Evolutionary conservation across 2,113 vertebrate species (phyloP).

Genomic region (Fregetta grallaria): DNA sequence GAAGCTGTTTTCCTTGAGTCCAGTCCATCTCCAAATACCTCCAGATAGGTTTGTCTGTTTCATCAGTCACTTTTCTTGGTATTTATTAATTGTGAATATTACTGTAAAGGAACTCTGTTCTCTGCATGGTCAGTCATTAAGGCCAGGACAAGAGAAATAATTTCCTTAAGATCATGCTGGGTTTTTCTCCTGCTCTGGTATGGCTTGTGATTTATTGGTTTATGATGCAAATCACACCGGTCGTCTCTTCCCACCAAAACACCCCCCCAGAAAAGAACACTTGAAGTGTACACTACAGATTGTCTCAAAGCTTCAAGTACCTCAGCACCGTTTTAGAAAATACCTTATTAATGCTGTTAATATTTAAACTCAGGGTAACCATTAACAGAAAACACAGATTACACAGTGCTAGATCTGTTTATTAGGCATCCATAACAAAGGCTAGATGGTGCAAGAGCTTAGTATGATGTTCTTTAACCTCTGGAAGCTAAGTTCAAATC

Average conservation of each 20-base stretch:
- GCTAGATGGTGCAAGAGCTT: constrained; percentile 38
- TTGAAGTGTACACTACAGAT: neutral
- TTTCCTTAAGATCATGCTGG: neutral
- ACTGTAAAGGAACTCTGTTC: neutral
- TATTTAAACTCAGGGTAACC: constrained; percentile 30
- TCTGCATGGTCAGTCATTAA: neutral
- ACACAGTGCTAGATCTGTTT: neutral
- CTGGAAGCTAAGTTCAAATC: constrained; percentile 43
- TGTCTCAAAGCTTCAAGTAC: neutral
- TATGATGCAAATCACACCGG: neutral
- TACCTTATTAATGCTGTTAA: constrained; percentile 14
- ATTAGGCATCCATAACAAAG: constrained; percentile 32
- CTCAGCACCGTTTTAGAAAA: neutral
- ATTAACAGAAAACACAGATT: constrained; percentile 33
- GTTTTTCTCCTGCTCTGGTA: neutral
- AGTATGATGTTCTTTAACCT: constrained; percentile 36
- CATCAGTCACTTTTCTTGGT: neutral
- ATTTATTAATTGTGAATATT: neutral
- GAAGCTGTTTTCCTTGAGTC: neutral
- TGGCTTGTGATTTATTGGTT: neutral
- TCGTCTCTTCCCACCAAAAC: neutral
- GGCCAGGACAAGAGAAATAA: neutral
- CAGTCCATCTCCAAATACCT: neutral
- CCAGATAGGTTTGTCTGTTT: neutral
- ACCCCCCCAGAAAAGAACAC: neutral